Conservation (phyloP, 2,888 invertebrate genomes). For the Keiferia lycopersicella region DNA sequence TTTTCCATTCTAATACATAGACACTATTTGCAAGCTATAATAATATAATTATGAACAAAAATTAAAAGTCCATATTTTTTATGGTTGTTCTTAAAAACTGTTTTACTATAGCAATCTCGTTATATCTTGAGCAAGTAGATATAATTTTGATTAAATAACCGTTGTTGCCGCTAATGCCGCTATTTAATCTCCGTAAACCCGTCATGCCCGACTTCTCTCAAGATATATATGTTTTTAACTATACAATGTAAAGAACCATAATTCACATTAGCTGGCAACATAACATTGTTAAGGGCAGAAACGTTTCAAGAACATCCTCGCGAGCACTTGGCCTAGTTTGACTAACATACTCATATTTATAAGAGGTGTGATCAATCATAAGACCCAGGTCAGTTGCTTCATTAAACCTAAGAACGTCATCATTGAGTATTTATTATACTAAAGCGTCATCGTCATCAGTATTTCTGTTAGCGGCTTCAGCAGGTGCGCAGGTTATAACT, state of each 20-base stretch:
- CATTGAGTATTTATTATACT: conserved; percentile 18
- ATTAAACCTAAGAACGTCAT: conserved; percentile 50
- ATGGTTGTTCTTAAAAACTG: not conserved
- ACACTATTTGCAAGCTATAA: too few relatives aligned
- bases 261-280: conserved; percentile 61
- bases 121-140: not conserved
- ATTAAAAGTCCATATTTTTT: too few relatives aligned
- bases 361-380: conserved; percentile 70
- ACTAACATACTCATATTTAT: conserved; percentile 56
- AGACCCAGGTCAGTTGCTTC: conserved; percentile 47
- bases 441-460: conserved; percentile 26
- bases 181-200: not conserved
- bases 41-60: too few relatives aligned
- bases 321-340: conserved; percentile 69
- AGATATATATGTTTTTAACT: conserved; percentile 52
- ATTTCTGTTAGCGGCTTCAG: conserved; percentile 36
- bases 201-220: conserved; percentile 27
- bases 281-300: conserved; percentile 58
- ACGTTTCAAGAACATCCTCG: conserved; percentile 60
- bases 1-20: conserved; percentile 32
- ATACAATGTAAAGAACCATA: conserved; percentile 45
- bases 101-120: not conserved
- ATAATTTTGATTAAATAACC: not conserved
- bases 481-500: conserved; percentile 44
- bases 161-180: not conserved